A percentile compares a stretch with the other conserved stretches of the same genome.
phyloP scores from a whole-genome alignment of 2,888 invertebrate species.

The Thecophora atra region DNA sequence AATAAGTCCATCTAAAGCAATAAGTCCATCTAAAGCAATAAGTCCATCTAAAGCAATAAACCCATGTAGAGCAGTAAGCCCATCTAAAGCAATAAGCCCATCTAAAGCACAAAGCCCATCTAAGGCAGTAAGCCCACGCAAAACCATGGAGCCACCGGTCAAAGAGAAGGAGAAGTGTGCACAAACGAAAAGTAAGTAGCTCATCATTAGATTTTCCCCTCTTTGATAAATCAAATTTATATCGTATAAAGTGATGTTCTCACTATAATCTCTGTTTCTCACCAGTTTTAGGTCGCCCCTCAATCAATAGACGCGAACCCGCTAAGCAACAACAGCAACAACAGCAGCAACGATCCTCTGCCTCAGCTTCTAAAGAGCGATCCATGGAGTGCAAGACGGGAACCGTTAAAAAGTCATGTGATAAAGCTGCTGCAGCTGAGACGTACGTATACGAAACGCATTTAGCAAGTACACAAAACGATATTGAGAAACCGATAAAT shows the following conservation, averaged over 20 bases:
- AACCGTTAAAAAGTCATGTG: slow-evolving; percentile 43
- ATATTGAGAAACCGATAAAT: slow-evolving; percentile 34
- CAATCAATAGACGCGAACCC: slow-evolving; percentile 40
- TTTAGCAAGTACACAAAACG: slow-evolving; percentile 54
- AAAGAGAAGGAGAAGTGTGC: slow-evolving; percentile 48
- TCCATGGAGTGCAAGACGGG: slow-evolving; percentile 41
- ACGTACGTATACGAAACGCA: slow-evolving; percentile 66
- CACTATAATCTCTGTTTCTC: background rate
- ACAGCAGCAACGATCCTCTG: no score
- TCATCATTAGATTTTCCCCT: no score
- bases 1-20: no score
- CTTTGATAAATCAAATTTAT: no score
- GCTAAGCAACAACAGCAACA: slow-evolving; percentile 37
- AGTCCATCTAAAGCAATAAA: no score
- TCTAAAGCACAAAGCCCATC: no score
- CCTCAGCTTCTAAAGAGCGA: slow-evolving; percentile 40
- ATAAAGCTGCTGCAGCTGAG: slow-evolving; percentile 44
- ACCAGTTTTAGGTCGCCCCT: slow-evolving; percentile 58
- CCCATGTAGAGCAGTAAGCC: no score
- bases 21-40: no score
- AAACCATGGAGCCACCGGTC: slow-evolving; percentile 46
- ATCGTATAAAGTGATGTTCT: no score
- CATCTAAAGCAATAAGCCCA: no score
- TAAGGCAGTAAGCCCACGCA: no score
- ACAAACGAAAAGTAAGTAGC: slow-evolving; percentile 50